Conservation (phyloP, 2,888 invertebrate species). For the Parnassius apollo region DNA sequence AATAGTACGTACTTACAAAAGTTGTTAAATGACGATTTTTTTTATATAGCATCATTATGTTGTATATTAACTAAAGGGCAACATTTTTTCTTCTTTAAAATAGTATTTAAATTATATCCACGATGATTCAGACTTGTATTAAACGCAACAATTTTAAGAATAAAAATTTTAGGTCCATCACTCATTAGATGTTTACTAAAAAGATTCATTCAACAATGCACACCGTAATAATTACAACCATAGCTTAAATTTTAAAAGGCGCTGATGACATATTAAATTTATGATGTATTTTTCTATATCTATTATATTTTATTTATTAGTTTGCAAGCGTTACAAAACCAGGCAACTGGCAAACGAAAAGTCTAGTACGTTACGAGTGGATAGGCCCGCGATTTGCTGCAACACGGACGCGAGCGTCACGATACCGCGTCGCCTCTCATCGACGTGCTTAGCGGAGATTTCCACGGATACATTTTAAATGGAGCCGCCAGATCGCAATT, state of each 20-base stretch:
- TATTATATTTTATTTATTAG: constrained; percentile 74
- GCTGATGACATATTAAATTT: constrained; percentile 64
- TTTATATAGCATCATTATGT: no score
- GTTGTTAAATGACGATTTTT: no score
- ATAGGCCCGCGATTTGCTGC: constrained; percentile 63
- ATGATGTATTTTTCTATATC: constrained; percentile 67
- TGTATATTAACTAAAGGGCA: no score
- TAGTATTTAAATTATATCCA: no score
- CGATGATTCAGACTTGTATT: no score
- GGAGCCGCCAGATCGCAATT: constrained; percentile 74
- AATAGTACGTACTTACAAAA: no score
- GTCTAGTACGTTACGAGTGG: constrained; percentile 68
- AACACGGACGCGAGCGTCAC: constrained; percentile 41
- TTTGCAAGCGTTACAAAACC: constrained; percentile 72
- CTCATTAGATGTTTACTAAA: constrained; percentile 15
- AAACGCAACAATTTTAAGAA: no score
- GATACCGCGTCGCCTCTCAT: constrained; percentile 39
- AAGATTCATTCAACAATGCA: constrained; percentile 10
- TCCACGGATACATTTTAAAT: constrained; percentile 76
- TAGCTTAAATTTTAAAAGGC: constrained; percentile 34
- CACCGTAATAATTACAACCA: constrained; percentile 38
- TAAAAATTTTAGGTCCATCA: no score
- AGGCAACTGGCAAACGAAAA: constrained; percentile 75
- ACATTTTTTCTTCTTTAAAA: no score
- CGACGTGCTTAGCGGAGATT: constrained; percentile 61